A percentile compares a stretch with the other conserved stretches of the same genome.
phyloP scores from a whole-genome alignment of 2,113 vertebrate genomes.

The Dipodomys ordii region DNA sequence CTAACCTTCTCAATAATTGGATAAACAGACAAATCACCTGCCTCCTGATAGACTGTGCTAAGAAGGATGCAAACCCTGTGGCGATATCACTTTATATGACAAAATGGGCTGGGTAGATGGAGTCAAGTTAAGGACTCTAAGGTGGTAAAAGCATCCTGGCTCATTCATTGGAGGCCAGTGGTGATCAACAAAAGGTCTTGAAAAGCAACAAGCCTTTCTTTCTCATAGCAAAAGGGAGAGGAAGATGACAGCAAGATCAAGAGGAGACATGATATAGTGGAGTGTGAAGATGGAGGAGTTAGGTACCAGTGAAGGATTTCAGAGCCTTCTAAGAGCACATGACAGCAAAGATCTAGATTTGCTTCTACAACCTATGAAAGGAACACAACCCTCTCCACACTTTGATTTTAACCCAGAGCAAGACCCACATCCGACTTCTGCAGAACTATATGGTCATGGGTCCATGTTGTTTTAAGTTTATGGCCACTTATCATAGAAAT shows the following conservation, averaged over 20 bases:
- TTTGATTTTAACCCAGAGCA: not conserved
- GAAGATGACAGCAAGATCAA: not conserved
- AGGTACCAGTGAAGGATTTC: not conserved
- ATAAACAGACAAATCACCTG: not conserved
- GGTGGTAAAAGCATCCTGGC: not conserved
- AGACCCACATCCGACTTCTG: not conserved
- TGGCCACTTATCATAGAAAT: not conserved
- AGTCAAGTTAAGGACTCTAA: not conserved
- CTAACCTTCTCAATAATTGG: not conserved
- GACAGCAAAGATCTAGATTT: not conserved
- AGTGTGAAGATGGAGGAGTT: not conserved
- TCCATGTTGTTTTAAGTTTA: not conserved
- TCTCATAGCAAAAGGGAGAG: no score
- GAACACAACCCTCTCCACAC: not conserved
- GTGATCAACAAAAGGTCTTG: not conserved
- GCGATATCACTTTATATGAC: not conserved
- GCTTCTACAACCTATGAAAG: not conserved
- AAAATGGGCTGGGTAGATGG: not conserved
- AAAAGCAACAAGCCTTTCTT: not conserved
- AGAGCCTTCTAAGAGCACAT: not conserved
- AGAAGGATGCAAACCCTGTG: not conserved
- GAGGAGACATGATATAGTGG: not conserved
- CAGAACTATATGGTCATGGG: not conserved
- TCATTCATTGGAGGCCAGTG: not conserved
- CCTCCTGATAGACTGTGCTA: not conserved